A percentile compares a stretch with the other conserved stretches of the same genome.
Conservation (phyloP, 2,797 vertebrate species). For the Peromyscus melanophrys region DNA sequence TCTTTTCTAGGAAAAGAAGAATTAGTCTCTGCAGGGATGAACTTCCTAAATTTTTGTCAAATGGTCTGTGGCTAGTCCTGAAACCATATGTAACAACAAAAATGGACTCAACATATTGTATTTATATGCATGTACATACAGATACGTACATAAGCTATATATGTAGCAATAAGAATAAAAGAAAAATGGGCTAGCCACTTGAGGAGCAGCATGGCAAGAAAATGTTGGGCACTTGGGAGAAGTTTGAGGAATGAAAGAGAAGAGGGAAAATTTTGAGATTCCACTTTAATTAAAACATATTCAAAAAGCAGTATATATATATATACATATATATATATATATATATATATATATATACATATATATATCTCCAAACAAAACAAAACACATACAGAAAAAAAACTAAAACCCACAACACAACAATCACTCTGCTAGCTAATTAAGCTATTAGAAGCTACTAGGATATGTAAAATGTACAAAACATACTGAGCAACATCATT, state of each 20-base stretch:
- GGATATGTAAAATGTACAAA: neutral
- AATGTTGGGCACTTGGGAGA: no score
- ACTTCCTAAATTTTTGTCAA: neutral
- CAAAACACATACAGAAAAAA: neutral
- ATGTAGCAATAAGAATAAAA: neutral
- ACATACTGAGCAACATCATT: neutral
- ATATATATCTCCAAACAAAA: no score
- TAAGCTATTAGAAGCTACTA: neutral
- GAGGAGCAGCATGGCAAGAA: no score
- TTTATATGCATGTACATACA: neutral
- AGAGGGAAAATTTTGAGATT: neutral
- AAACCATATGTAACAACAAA: no score
- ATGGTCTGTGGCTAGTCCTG: no score
- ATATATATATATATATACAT: no score
- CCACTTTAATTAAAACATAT: neutral
- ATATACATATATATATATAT: no score
- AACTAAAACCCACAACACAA: neutral
- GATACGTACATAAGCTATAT: neutral
- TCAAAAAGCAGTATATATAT: neutral
- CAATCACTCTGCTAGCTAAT: neutral
- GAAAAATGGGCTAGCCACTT: neutral
- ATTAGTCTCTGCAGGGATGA: neutral
- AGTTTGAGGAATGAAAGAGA: neutral
- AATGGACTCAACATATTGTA: neutral
- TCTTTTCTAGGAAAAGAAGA: neutral